These are phyloP conservation scores for Poecilia wingei DNA, from an alignment of 2,797 vertebrate species.

Conservation along the genomic window DNA sequence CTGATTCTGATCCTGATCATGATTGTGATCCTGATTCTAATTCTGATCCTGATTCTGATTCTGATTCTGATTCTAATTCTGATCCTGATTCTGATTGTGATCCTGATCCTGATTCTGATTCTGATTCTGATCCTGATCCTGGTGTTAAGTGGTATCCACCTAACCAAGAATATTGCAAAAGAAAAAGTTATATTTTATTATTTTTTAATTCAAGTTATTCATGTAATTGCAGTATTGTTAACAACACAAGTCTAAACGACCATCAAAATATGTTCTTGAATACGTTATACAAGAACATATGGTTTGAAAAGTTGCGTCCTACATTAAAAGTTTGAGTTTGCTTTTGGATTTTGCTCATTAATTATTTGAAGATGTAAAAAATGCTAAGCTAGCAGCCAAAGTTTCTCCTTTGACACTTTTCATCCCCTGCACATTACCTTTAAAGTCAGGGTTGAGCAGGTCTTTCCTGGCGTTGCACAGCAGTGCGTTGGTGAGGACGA, in stretches of 20 bases:
- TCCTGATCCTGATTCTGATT: too few relatives aligned
- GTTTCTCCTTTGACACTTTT: background rate
- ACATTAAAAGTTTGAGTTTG: background rate
- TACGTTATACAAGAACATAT: too few relatives aligned
- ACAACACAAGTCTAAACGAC: background rate
- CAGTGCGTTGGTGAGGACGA: conserved; percentile 91
- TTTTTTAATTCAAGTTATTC: background rate
- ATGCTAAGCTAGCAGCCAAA: background rate
- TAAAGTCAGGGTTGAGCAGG: conserved; percentile 89
- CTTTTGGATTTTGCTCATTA: background rate
- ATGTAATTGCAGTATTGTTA: background rate
- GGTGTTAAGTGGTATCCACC: background rate
- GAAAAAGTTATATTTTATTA: background rate
- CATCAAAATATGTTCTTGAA: background rate
- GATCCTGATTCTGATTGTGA: too few relatives aligned
- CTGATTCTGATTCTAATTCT: too few relatives aligned
- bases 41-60: too few relatives aligned
- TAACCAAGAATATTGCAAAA: background rate
- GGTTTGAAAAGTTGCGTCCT: background rate
- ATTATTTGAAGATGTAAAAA: background rate
- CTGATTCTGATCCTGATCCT: background rate
- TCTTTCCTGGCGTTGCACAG: conserved; percentile 90
- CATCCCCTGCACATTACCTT: conserved; percentile 75
- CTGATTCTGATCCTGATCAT: too few relatives aligned
- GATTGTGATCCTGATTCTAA: too few relatives aligned